A percentile compares a stretch with the other conserved stretches of the same genome.
Evolutionary conservation across 1,140 invertebrate genomes (phyloP).

Genomic region (Vanessa tameamea): DNA sequence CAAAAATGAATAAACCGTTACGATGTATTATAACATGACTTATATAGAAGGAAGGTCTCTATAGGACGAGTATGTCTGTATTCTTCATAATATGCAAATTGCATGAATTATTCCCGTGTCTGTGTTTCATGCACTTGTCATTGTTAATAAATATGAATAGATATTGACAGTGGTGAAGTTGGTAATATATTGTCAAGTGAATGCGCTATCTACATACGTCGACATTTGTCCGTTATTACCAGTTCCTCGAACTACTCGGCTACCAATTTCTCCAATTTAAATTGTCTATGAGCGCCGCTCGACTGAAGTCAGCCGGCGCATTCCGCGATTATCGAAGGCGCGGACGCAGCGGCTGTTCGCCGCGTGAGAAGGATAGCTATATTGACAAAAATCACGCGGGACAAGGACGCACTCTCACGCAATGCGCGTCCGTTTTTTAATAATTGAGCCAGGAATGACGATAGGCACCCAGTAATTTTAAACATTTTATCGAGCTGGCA

Average conservation of each 20-base stretch:
- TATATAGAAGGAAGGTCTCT: background rate
- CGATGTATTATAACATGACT: background rate
- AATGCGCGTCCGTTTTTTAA: conserved; percentile 75
- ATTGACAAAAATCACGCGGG: conserved; percentile 56
- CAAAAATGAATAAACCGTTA: background rate
- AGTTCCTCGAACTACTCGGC: conserved; percentile 64
- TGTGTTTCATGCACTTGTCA: conserved; percentile 38
- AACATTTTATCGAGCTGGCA: conserved; percentile 74
- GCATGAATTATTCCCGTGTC: background rate
- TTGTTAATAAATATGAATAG: conserved; percentile 52
- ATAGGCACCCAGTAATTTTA: conserved; percentile 74
- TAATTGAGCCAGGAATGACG: conserved; percentile 77
- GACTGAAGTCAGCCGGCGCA: conserved; percentile 79
- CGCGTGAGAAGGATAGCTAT: conserved; percentile 54
- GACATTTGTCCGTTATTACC: conserved; percentile 69
- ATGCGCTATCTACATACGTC: conserved; percentile 52
- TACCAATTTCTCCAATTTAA: conserved; percentile 80
- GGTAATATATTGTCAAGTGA: conserved; percentile 45
- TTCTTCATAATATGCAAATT: conserved; percentile 16
- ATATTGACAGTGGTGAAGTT: conserved; percentile 42
- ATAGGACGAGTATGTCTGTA: too few species aligned
- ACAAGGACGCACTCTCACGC: conserved; percentile 60
- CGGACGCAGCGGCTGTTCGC: conserved; percentile 59
- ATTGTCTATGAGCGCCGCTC: conserved; percentile 78
- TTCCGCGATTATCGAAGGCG: conserved; percentile 73